A percentile compares a stretch with the other conserved stretches of the same genome.
These are phyloP conservation scores for Hydractinia symbiolongicarpus DNA, from an alignment of 30 jellyfish, hydroid and myxozoan genomes.

Conservation along the genomic window DNA sequence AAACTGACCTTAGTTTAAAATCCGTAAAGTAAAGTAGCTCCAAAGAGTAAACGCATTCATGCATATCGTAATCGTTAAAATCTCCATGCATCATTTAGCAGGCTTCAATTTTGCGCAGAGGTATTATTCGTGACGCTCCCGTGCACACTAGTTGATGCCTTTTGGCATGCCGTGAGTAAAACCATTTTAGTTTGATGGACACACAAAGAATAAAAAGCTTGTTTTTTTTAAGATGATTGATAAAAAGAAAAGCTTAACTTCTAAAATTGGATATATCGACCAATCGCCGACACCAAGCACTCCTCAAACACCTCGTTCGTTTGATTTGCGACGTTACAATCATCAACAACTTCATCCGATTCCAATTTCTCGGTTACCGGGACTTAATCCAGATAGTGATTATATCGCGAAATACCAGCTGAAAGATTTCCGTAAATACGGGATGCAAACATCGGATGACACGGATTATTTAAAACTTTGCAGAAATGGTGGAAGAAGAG, in stretches of 20 bases:
- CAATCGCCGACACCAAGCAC: neutral
- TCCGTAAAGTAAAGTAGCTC: no score
- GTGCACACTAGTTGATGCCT: no score
- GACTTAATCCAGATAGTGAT: conserved; percentile 87
- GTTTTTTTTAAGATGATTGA: neutral
- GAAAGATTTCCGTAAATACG: conserved; percentile 66
- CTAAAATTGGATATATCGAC: conserved; percentile 6
- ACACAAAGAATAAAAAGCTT: neutral
- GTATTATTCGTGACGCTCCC: no score
- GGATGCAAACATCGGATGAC: neutral
- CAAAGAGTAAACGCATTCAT: no score
- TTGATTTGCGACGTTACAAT: conserved; percentile 3
- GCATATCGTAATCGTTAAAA: no score
- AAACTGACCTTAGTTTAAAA: no score
- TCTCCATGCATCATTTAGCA: no score
- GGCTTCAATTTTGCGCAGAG: no score
- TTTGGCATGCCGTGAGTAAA: no score
- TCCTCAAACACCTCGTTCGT: neutral
- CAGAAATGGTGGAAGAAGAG: conserved; percentile 28
- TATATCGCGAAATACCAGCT: conserved; percentile 59
- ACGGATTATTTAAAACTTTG: conserved; percentile 27
- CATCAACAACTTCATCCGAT: conserved; percentile 21
- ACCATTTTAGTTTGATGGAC: no score
- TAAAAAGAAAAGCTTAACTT: neutral
- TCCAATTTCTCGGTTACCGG: conserved; percentile 69